A percentile compares a stretch with the other conserved stretches of the same genome.
Evolutionary conservation across 2,797 vertebrate genomes (phyloP).

Genomic region (Urocyon cinereoargenteus): DNA sequence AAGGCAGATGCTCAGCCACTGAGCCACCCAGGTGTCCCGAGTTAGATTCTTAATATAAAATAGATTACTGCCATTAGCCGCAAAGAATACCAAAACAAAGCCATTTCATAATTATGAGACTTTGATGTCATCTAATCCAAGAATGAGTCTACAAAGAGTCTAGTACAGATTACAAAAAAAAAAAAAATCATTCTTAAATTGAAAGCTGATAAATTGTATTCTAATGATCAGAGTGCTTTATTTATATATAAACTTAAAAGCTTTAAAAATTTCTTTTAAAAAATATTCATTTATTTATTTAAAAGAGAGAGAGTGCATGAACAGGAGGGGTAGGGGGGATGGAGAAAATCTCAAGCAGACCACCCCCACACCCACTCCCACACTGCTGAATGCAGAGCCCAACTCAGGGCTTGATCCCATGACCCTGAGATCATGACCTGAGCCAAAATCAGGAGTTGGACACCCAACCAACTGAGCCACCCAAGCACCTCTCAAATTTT

Average conservation of each 20-base stretch:
- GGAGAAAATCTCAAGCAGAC: neutral
- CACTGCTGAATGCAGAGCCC: neutral
- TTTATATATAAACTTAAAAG: neutral
- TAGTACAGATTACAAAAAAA: neutral
- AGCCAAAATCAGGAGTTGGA: neutral
- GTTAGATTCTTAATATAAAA: neutral
- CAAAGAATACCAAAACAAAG: neutral
- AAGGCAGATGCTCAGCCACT: too few relatives aligned
- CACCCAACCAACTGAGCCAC: neutral
- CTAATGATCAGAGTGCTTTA: neutral
- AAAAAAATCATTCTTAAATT: neutral
- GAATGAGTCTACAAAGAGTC: neutral
- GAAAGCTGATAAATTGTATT: slow-evolving; percentile 28
- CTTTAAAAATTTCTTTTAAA: neutral
- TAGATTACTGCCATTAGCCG: neutral
- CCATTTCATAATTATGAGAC: slow-evolving; percentile 1
- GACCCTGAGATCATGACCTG: neutral
- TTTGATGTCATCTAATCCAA: neutral
- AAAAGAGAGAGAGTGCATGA: neutral
- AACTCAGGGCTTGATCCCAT: neutral
- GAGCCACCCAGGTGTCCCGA: too few relatives aligned
- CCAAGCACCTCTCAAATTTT: neutral
- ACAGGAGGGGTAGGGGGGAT: neutral
- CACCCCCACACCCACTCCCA: neutral
- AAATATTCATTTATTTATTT: neutral